Evolutionary conservation across 2,888 invertebrate genomes (phyloP).

Genomic region (Pherbina coryleti): DNA sequence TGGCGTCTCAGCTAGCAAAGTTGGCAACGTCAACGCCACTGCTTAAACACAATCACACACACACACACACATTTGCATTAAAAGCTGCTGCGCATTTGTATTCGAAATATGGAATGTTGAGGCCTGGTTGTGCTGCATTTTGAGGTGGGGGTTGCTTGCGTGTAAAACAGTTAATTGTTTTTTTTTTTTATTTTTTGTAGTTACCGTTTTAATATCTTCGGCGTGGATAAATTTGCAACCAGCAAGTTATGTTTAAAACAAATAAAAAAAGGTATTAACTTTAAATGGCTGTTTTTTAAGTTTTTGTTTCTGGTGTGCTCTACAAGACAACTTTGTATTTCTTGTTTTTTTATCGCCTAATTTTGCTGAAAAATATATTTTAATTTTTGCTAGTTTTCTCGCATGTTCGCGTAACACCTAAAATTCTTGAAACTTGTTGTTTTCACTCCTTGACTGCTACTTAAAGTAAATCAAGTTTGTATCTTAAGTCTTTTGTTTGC

Average conservation of each 20-base stretch:
- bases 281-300: neutral
- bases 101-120: neutral
- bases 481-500: neutral
- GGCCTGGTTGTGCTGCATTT: constrained; percentile 13
- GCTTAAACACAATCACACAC: too few species aligned
- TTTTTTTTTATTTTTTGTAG: constrained; percentile 27
- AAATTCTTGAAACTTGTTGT: constrained; percentile 18
- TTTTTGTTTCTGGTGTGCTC: neutral
- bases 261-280: too few species aligned
- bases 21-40: neutral
- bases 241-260: too few species aligned
- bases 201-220: too few species aligned
- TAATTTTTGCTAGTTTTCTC: neutral
- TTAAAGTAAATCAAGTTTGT: neutral
- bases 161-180: neutral
- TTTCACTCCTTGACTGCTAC: neutral
- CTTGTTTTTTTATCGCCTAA: neutral
- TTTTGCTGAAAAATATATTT: neutral
- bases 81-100: neutral
- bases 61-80: neutral
- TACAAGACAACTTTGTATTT: too few species aligned
- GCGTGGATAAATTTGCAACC: too few species aligned
- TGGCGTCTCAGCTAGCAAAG: neutral
- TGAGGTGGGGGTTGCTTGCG: constrained; percentile 42
- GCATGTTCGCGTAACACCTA: neutral